Evolutionary conservation across 2,113 vertebrate species (phyloP).

Genomic region (Marcusenius ussheri): DNA sequence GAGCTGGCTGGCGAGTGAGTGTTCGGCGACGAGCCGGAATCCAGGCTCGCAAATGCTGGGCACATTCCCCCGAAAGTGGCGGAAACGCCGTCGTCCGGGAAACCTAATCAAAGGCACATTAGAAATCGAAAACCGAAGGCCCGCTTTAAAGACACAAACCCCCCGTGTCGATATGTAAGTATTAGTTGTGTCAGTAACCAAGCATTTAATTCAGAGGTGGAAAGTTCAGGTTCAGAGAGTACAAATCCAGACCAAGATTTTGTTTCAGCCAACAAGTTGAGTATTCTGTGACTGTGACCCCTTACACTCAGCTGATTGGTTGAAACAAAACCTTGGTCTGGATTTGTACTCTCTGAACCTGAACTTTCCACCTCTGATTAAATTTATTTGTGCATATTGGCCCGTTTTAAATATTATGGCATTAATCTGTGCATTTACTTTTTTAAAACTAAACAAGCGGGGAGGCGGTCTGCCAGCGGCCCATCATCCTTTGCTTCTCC

Average conservation of each 20-base stretch:
- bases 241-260: too few relatives aligned
- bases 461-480: not conserved
- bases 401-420: not conserved
- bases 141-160: not conserved
- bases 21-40: conserved; percentile 72
- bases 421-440: not conserved
- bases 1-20: conserved; percentile 73
- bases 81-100: not conserved
- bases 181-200: not conserved
- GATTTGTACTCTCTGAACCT: too few relatives aligned
- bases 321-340: too few relatives aligned
- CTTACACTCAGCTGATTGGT: too few relatives aligned
- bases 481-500: conserved; percentile 16
- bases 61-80: not conserved
- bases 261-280: too few relatives aligned
- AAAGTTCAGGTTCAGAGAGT: too few relatives aligned
- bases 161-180: not conserved
- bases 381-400: not conserved
- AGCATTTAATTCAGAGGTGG: not conserved
- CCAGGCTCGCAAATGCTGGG: conserved; percentile 33
- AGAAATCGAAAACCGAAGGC: not conserved
- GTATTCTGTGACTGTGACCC: too few relatives aligned
- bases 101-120: not conserved
- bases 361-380: not conserved
- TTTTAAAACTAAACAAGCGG: not conserved